These are phyloP conservation scores for Pao palembangensis DNA, from an alignment of 2,113 vertebrate genomes.

Conservation along the genomic window DNA sequence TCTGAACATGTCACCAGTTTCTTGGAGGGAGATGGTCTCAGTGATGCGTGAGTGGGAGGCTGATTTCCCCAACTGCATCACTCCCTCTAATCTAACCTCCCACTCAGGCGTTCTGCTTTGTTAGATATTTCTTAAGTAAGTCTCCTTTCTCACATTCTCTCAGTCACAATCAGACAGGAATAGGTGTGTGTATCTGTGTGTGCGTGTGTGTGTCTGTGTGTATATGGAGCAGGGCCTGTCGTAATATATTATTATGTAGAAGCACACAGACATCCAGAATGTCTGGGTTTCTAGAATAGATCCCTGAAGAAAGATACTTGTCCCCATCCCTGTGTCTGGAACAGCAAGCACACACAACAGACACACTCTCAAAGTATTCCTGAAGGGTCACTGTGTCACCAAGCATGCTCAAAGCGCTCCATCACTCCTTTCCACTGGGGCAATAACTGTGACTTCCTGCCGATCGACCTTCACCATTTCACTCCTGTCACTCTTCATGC, in stretches of 20 bases:
- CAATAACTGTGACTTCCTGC: slow-evolving; percentile 65
- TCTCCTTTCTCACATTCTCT: slow-evolving; percentile 31
- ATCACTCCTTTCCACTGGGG: slow-evolving; percentile 65
- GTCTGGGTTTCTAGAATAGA: slow-evolving; percentile 71
- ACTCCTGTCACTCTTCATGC: slow-evolving; percentile 65
- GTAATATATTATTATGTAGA: slow-evolving; percentile 52
- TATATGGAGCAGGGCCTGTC: slow-evolving; percentile 31
- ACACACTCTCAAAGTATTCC: slow-evolving; percentile 49
- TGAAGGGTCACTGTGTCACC: slow-evolving; percentile 69
- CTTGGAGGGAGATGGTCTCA: slow-evolving; percentile 67
- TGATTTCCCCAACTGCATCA: slow-evolving; percentile 70
- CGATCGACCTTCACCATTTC: slow-evolving; percentile 69
- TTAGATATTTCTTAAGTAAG: slow-evolving; percentile 64
- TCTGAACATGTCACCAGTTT: slow-evolving; percentile 62
- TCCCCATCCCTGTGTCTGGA: slow-evolving; percentile 56
- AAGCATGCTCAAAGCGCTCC: slow-evolving; percentile 64
- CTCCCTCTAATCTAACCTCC: slow-evolving; percentile 65
- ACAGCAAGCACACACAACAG: slow-evolving; percentile 30
- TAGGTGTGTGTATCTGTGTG: slow-evolving; percentile 23
- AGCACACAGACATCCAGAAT: slow-evolving; percentile 56
- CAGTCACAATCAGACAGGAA: slow-evolving; percentile 26
- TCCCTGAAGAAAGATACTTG: slow-evolving; percentile 54
- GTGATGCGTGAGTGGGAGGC: slow-evolving; percentile 68
- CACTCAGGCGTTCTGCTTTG: slow-evolving; percentile 65
- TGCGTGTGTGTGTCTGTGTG: slow-evolving; percentile 21